phyloP scores from a whole-genome alignment of 2,113 vertebrate species.

The Romanogobio albipinnatus region DNA sequence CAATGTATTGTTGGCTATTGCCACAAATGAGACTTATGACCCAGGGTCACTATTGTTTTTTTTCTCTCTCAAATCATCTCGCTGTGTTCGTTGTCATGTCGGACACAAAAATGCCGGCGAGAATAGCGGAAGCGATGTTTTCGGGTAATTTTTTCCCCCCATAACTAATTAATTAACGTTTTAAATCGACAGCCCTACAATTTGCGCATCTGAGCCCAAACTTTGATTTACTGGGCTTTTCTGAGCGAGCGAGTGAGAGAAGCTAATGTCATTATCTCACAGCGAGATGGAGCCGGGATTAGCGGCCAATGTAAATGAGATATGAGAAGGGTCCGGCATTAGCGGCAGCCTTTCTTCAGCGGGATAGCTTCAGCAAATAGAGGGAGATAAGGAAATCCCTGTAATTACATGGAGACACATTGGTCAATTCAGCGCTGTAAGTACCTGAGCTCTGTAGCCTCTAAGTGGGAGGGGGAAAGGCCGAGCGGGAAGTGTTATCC shows the following conservation, averaged over 20 bases:
- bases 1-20: too few relatives aligned
- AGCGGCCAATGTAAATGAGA: constrained; percentile 86
- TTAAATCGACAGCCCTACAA: neutral
- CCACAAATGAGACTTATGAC: too few relatives aligned
- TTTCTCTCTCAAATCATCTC: too few relatives aligned
- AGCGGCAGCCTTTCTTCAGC: constrained; percentile 74
- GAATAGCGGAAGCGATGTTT: too few relatives aligned
- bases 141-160: too few relatives aligned
- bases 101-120: too few relatives aligned
- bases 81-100: too few relatives aligned
- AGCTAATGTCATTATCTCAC: constrained; percentile 81
- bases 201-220: neutral
- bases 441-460: constrained; percentile 69
- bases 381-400: constrained; percentile 88
- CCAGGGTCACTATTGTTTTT: too few relatives aligned
- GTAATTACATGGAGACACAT: constrained; percentile 87
- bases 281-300: constrained; percentile 78
- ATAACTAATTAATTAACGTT: too few relatives aligned
- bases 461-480: constrained; percentile 43
- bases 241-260: constrained; percentile 67
- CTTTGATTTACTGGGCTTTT: constrained; percentile 35
- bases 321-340: constrained; percentile 77
- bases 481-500: constrained; percentile 75
- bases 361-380: constrained; percentile 83
- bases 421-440: constrained; percentile 86